Conservation (phyloP, 2,888 invertebrate genomes). For the Trichopria drosophilae region DNA sequence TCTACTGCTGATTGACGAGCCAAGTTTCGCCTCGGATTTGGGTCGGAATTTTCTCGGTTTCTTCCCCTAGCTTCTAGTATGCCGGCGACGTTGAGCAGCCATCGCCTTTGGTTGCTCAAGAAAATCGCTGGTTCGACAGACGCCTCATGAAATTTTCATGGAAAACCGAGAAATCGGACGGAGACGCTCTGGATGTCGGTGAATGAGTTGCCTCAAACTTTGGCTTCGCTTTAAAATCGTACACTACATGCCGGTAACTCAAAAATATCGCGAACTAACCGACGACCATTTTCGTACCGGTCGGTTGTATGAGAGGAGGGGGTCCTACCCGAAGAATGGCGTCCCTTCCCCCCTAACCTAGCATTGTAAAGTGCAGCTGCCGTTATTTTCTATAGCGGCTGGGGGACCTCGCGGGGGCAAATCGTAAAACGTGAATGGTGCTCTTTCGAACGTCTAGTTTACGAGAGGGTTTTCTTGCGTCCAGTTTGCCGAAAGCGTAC, state of each 20-base stretch:
- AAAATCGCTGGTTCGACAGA: constrained; percentile 39
- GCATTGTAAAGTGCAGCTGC: constrained; percentile 23
- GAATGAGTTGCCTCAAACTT: too few species aligned
- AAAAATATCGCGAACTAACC: constrained; percentile 14
- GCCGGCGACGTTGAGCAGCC: constrained; percentile 11
- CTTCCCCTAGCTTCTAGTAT: constrained; percentile 28
- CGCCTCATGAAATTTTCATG: constrained; percentile 53
- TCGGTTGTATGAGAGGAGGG: too few species aligned
- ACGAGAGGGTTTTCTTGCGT: constrained; percentile 17
- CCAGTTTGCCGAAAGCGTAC: constrained; percentile 14
- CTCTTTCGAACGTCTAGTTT: too few species aligned
- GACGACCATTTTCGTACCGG: constrained; percentile 26
- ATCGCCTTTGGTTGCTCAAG: constrained; percentile 30
- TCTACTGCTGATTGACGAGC: constrained; percentile 54
- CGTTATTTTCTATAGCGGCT: constrained; percentile 13
- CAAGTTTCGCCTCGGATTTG: constrained; percentile 56
- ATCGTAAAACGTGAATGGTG: constrained; percentile 6
- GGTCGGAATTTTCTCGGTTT: constrained; percentile 48
- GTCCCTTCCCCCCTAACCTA: neutral
- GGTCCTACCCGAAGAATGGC: too few species aligned
- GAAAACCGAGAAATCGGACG: constrained; percentile 37
- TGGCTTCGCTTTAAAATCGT: too few species aligned
- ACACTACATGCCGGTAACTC: neutral
- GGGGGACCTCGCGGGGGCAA: constrained; percentile 17
- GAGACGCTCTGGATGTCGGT: neutral